Conservation (phyloP, 1,140 invertebrate genomes). For the Phocides pigmalion region DNA sequence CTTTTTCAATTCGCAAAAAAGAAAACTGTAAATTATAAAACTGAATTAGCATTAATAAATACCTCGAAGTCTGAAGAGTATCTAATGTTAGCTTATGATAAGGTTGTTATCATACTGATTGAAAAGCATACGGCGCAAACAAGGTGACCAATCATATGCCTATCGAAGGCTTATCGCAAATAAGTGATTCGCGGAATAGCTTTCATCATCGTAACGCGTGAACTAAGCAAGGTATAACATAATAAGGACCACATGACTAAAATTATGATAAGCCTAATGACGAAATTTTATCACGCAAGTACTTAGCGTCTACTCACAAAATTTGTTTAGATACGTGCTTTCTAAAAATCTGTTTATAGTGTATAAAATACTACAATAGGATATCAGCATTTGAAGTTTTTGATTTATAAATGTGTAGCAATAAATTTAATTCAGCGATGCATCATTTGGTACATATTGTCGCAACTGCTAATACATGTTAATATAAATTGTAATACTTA, state of each 20-base stretch:
- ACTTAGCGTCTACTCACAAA: not conserved
- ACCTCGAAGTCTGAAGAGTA: conserved; percentile 8
- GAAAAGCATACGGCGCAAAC: conserved; percentile 32
- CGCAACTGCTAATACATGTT: no score
- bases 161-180: conserved; percentile 42
- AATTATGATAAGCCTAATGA: conserved; percentile 19
- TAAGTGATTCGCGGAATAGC: conserved; percentile 36
- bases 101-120: conserved; percentile 31
- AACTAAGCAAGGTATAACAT: conserved; percentile 2
- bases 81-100: conserved; percentile 30
- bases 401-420: no score
- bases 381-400: no score
- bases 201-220: conserved; percentile 13
- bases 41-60: not conserved
- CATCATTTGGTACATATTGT: no score
- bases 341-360: no score
- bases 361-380: no score
- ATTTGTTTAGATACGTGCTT: not conserved
- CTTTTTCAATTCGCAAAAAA: not conserved
- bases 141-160: conserved; percentile 40
- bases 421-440: no score
- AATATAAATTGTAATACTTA: no score
- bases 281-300: conserved; percentile 1
- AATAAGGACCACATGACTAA: not conserved
- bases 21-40: not conserved